Evolutionary conservation across 2,888 invertebrate genomes (phyloP).

Genomic region (Fragum fragum): DNA sequence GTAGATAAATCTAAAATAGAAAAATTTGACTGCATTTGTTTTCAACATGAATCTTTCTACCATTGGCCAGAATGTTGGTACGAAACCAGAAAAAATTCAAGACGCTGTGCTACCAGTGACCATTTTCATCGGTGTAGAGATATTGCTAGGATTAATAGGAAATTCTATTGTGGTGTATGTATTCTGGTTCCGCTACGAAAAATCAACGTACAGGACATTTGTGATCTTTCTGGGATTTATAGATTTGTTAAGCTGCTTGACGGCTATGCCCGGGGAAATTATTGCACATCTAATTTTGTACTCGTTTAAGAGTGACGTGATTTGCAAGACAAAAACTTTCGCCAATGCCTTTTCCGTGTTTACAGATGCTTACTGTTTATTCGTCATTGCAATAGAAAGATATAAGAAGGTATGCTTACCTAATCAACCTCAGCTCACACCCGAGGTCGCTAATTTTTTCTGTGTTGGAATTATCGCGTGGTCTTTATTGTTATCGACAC

Average conservation of each 20-base stretch:
- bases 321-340: conserved; percentile 61
- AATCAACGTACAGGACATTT: conserved; percentile 54
- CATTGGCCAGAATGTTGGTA: no score
- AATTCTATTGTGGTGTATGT: conserved; percentile 55
- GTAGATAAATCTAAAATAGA: no score
- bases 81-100: conserved; percentile 38
- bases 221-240: conserved; percentile 51
- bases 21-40: no score
- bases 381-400: conserved; percentile 74
- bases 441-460: not conserved
- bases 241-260: conserved; percentile 50
- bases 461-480: not conserved
- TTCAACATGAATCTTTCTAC: no score
- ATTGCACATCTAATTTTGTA: conserved; percentile 56
- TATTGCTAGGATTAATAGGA: conserved; percentile 50
- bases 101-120: conserved; percentile 45
- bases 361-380: conserved; percentile 69
- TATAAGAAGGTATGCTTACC: conserved; percentile 77
- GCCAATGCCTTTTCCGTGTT: conserved; percentile 59
- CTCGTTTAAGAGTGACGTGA: conserved; percentile 19
- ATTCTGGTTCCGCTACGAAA: conserved; percentile 46
- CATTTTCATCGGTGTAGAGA: conserved; percentile 55
- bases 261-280: conserved; percentile 58
- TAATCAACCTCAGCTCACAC: conserved; percentile 48
- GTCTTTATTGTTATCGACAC: not conserved